Conservation (phyloP, 1,140 invertebrate species). For the Drosophila melanogaster region DNA sequence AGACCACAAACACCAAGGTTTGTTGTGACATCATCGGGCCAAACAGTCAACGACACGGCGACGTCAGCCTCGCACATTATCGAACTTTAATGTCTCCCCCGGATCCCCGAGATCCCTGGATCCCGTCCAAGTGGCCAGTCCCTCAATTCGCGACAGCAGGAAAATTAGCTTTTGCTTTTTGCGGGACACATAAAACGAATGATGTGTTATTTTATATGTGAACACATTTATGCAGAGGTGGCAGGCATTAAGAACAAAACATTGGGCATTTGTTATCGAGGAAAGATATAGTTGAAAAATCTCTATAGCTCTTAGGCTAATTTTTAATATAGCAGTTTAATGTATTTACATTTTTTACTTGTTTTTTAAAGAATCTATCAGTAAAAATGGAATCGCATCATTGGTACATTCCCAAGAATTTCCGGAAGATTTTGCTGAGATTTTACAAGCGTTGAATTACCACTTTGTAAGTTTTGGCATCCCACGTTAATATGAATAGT, state of each 20-base stretch:
- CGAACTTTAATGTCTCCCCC: slow-evolving; percentile 70
- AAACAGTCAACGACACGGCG: slow-evolving; percentile 74
- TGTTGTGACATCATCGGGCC: slow-evolving; percentile 70
- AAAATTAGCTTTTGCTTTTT: slow-evolving; percentile 76
- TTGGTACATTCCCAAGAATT: background rate
- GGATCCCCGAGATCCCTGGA: slow-evolving; percentile 13
- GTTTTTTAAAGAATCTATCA: no score
- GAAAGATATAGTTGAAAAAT: no score
- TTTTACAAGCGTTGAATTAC: background rate
- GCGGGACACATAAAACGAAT: slow-evolving; percentile 43
- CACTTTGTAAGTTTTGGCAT: background rate
- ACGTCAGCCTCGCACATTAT: slow-evolving; percentile 71
- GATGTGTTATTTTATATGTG: slow-evolving; percentile 29
- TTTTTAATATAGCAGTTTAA: no score
- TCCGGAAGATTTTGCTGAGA: background rate
- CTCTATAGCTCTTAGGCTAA: no score
- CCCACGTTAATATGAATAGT: no score
- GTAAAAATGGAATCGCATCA: background rate
- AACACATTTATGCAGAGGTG: background rate
- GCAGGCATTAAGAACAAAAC: slow-evolving; percentile 10
- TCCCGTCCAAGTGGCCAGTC: slow-evolving; percentile 1
- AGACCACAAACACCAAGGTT: slow-evolving; percentile 60
- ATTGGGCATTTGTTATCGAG: background rate
- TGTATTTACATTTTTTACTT: no score
- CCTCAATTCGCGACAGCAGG: slow-evolving; percentile 39